Conservation (phyloP, 2,888 invertebrate genomes). For the Melangyna quadrimaculata region DNA sequence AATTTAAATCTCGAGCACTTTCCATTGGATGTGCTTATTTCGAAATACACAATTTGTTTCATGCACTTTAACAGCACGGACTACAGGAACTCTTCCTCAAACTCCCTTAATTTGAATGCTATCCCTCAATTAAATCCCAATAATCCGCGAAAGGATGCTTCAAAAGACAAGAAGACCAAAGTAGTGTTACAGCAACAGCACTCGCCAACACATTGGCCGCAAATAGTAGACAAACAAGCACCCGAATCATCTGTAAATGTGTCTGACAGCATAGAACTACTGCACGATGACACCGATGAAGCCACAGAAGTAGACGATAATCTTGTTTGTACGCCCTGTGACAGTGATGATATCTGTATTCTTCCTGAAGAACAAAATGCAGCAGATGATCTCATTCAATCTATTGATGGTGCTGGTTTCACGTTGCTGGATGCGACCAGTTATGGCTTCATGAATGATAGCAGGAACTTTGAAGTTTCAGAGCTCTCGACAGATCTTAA, state of each 20-base stretch:
- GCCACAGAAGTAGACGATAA: conserved; percentile 39
- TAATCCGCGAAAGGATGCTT: conserved; percentile 21
- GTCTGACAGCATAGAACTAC: conserved; percentile 73
- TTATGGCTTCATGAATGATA: background rate
- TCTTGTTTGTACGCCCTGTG: conserved; percentile 48
- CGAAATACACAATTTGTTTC: conserved; percentile 56
- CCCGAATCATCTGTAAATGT: background rate
- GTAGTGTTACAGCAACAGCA: background rate
- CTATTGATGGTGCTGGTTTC: conserved; percentile 70
- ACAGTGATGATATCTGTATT: conserved; percentile 62
- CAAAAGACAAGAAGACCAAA: background rate
- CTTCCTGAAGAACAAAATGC: conserved; percentile 6
- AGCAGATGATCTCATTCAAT: conserved; percentile 41
- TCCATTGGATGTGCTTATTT: conserved; percentile 42
- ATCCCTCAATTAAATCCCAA: conserved; percentile 34
- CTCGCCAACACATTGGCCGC: background rate
- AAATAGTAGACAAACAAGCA: background rate
- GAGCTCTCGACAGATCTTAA: conserved; percentile 65
- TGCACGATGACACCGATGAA: conserved; percentile 34
- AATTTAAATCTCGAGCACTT: conserved; percentile 33
- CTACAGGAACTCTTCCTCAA: conserved; percentile 29
- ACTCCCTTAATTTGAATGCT: conserved; percentile 37
- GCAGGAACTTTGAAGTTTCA: conserved; percentile 49
- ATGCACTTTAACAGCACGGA: conserved; percentile 56
- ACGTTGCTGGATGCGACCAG: conserved; percentile 69